These are phyloP conservation scores for Carapus acus DNA, from an alignment of 2,797 vertebrate genomes.

Conservation along the genomic window DNA sequence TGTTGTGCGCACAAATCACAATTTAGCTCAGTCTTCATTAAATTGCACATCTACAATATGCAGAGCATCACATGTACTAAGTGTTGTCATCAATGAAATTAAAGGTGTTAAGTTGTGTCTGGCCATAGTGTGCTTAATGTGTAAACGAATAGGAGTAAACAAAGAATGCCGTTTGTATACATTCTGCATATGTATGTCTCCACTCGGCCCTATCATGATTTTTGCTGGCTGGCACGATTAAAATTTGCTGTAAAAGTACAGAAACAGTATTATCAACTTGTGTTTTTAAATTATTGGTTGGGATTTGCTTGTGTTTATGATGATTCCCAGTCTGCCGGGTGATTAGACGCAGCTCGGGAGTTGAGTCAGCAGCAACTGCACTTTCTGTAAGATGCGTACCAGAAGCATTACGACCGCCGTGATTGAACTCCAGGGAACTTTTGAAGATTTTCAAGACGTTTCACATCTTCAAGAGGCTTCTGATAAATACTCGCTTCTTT, in stretches of 20 bases:
- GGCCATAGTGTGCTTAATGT: constrained; percentile 63
- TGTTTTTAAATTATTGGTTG: too few relatives aligned
- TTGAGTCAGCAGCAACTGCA: too few relatives aligned
- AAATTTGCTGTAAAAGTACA: constrained; percentile 62
- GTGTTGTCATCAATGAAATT: constrained; percentile 47
- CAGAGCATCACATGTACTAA: constrained; percentile 46
- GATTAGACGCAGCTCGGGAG: too few relatives aligned
- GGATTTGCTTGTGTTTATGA: too few relatives aligned
- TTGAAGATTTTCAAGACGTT: too few relatives aligned
- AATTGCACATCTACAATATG: constrained; percentile 59
- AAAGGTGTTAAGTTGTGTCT: constrained; percentile 68
- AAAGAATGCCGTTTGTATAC: constrained; percentile 56
- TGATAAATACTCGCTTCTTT: too few relatives aligned
- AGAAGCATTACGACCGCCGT: too few relatives aligned
- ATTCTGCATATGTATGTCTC: constrained; percentile 57
- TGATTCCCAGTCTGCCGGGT: too few relatives aligned
- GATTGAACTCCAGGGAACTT: too few relatives aligned
- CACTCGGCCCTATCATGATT: constrained; percentile 45
- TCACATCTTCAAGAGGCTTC: too few relatives aligned
- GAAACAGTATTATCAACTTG: constrained; percentile 25
- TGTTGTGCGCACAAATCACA: constrained; percentile 49
- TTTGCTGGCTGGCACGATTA: constrained; percentile 68
- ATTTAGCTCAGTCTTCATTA: constrained; percentile 49
- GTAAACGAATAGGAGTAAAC: constrained; percentile 44
- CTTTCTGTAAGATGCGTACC: too few relatives aligned